Evolutionary conservation across 2,888 invertebrate species (phyloP).

Genomic region (Drosophila anomelani): DNA sequence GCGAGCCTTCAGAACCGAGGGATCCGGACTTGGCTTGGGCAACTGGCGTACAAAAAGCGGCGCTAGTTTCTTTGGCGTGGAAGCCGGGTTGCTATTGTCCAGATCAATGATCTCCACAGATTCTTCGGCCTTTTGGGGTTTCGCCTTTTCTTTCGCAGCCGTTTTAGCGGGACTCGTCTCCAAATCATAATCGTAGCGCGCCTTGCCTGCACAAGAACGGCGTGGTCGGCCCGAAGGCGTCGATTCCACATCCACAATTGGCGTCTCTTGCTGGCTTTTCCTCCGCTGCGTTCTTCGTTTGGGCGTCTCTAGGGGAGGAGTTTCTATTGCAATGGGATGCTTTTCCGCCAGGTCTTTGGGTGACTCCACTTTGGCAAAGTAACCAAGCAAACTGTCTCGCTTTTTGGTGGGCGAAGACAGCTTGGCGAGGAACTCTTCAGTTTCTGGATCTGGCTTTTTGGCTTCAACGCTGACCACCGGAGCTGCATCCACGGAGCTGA

Average conservation of each 20-base stretch:
- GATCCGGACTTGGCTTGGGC: constrained; percentile 87
- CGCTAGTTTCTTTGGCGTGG: constrained; percentile 86
- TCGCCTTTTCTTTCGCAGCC: constrained; percentile 10
- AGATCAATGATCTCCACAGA: constrained; percentile 74
- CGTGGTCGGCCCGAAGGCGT: constrained; percentile 77
- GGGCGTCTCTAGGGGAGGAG: constrained; percentile 45
- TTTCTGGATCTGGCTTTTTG: constrained; percentile 70
- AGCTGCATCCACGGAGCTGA: constrained; percentile 60
- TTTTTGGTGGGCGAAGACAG: constrained; percentile 87
- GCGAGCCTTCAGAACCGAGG: constrained; percentile 87
- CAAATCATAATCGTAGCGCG: constrained; percentile 81
- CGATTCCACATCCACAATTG: constrained; percentile 1
- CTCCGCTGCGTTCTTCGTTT: constrained; percentile 47
- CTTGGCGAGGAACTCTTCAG: constrained; percentile 85
- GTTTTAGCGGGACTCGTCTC: constrained; percentile 70
- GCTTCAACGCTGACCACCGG: constrained; percentile 13
- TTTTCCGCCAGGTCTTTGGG: constrained; percentile 54
- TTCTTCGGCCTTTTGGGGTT: constrained; percentile 11
- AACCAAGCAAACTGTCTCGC: constrained; percentile 87
- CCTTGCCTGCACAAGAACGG: constrained; percentile 80
- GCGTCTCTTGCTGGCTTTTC: constrained; percentile 17
- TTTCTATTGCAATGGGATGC: constrained; percentile 18
- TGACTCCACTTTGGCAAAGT: constrained; percentile 86
- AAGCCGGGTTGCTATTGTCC: constrained; percentile 70
- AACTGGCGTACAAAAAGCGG: constrained; percentile 88